Conservation (phyloP, 2,888 invertebrate species). For the Electrophaes corylata region DNA sequence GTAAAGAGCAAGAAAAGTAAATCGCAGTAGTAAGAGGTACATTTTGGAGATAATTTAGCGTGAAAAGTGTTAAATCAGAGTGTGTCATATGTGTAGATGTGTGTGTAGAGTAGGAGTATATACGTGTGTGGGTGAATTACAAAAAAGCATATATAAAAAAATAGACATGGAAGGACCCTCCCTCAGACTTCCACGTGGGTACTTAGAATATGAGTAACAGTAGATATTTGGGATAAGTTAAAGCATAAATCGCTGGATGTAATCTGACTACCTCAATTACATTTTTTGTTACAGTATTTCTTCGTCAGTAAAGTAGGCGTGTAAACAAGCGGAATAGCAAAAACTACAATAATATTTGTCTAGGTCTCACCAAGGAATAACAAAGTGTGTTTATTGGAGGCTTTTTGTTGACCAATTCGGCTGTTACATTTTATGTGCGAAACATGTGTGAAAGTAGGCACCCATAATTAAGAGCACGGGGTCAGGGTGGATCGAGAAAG, state of each 20-base stretch:
- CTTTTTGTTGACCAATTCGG: conserved; percentile 14
- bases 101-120: no score
- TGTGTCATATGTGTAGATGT: no score
- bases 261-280: not conserved
- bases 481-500: not conserved
- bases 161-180: no score
- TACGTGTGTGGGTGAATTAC: no score
- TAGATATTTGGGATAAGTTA: not conserved
- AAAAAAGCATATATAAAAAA: no score
- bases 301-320: not conserved
- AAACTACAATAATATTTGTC: conserved; percentile 21
- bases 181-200: no score
- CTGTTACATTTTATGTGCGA: conserved; percentile 1
- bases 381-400: conserved; percentile 15
- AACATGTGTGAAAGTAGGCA: not conserved
- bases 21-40: no score
- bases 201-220: no score
- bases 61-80: no score
- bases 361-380: conserved; percentile 16
- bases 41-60: no score
- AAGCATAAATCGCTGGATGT: not conserved
- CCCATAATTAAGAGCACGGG: conserved; percentile 1
- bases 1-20: no score
- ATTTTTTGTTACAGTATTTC: not conserved
- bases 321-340: conserved; percentile 17